Evolutionary conservation across 1,140 invertebrate species (phyloP).

Genomic region (Pectinophora gossypiella): DNA sequence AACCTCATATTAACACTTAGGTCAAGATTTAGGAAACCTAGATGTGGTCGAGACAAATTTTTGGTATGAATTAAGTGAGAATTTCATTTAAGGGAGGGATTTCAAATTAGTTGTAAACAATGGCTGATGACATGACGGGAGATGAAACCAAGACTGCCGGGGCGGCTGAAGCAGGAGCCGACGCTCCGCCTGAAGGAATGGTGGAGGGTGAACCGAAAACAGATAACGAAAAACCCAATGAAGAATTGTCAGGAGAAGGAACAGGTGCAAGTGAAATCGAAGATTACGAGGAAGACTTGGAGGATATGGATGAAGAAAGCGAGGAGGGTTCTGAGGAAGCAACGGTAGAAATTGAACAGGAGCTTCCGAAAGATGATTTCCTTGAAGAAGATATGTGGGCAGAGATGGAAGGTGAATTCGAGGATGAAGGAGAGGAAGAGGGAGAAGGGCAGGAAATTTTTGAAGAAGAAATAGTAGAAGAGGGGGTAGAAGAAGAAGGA

Average conservation of each 20-base stretch:
- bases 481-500: constrained; percentile 45
- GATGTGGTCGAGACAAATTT: constrained; percentile 41
- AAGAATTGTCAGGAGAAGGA: constrained; percentile 16
- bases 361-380: constrained; percentile 13
- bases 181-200: constrained; percentile 5
- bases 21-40: constrained; percentile 38
- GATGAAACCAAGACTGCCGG: constrained; percentile 4
- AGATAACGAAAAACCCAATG: constrained; percentile 7
- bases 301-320: constrained; percentile 5
- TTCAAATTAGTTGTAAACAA: neutral
- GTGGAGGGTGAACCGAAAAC: constrained; percentile 2
- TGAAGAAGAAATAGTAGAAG: constrained; percentile 37
- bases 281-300: neutral
- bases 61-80: constrained; percentile 37
- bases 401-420: constrained; percentile 2
- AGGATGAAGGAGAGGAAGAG: constrained; percentile 17
- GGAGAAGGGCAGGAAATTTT: constrained; percentile 23
- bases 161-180: constrained; percentile 4
- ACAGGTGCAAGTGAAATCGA: constrained; percentile 2
- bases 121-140: constrained; percentile 17
- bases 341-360: constrained; percentile 16
- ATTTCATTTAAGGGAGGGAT: neutral
- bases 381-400: constrained; percentile 11
- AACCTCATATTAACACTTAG: constrained; percentile 45
- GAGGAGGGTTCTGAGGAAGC: constrained; percentile 8